Conservation (phyloP, 2,888 invertebrate genomes). For the Boloria selene region DNA sequence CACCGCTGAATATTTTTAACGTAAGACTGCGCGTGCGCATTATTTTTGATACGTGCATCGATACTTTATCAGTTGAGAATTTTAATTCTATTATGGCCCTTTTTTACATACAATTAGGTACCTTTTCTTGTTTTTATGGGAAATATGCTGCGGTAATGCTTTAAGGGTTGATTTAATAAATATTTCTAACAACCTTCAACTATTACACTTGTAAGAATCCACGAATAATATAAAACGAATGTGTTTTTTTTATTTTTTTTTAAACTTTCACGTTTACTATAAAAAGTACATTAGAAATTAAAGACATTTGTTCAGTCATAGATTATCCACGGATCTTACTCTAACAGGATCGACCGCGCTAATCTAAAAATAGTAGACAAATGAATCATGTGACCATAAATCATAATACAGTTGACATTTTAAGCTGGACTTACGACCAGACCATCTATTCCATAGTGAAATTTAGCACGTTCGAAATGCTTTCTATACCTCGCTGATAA, state of each 20-base stretch:
- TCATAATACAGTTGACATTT: conserved; percentile 28
- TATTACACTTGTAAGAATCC: no score
- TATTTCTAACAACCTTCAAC: no score
- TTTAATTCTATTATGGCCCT: background rate
- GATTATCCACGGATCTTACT: conserved; percentile 15
- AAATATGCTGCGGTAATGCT: no score
- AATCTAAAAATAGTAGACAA: conserved; percentile 35
- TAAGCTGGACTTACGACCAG: conserved; percentile 35
- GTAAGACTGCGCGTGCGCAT: conserved; percentile 27
- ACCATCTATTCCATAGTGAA: conserved; percentile 22
- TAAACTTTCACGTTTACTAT: background rate
- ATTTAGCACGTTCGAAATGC: conserved; percentile 21
- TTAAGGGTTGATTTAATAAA: no score
- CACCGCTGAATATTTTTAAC: conserved; percentile 42
- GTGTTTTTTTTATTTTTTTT: background rate
- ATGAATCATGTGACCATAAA: conserved; percentile 35
- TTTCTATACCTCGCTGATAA: conserved; percentile 14
- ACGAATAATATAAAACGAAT: no score
- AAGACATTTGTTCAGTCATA: conserved; percentile 9
- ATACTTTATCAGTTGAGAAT: conserved; percentile 5
- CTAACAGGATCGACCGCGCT: conserved; percentile 14
- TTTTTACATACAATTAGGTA: background rate
- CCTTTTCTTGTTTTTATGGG: background rate
- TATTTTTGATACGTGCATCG: conserved; percentile 23
- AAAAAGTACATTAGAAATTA: background rate